These are phyloP conservation scores for Ptiloglossa arizonensis DNA, from an alignment of 1,140 invertebrate genomes.

Conservation along the genomic window DNA sequence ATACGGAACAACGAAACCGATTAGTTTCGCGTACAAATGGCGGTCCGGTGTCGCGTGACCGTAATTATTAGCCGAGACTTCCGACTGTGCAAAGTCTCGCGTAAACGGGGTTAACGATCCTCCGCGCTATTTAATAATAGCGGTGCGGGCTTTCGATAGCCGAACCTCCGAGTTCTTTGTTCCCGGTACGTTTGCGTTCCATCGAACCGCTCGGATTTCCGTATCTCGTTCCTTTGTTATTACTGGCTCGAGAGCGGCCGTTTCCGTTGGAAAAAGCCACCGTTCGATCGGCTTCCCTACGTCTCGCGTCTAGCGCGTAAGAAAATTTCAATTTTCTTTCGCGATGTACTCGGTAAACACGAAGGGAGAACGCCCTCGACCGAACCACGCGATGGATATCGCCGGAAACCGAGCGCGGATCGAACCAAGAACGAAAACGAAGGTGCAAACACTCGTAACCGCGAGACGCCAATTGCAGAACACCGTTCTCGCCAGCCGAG, in stretches of 20 bases:
- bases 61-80: background rate
- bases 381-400: background rate
- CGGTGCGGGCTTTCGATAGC: background rate
- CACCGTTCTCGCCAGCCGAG: background rate
- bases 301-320: background rate
- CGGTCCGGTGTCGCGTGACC: too few species aligned
- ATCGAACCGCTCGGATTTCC: background rate
- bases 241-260: background rate
- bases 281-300: background rate
- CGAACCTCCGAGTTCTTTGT: background rate
- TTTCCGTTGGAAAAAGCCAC: background rate
- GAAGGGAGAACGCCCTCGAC: background rate
- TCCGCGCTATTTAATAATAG: background rate
- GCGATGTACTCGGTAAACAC: background rate
- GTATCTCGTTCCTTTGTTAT: background rate
- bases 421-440: background rate
- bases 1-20: too few species aligned
- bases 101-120: background rate
- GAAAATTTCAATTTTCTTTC: constrained; percentile 36
- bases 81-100: background rate
- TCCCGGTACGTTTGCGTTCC: background rate
- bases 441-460: background rate
- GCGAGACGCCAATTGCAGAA: background rate
- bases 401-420: background rate
- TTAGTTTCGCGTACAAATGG: too few species aligned